Base-by-base conservation (phyloP, 2,113 vertebrate species). In the Lophotis ruficrista region DNA sequence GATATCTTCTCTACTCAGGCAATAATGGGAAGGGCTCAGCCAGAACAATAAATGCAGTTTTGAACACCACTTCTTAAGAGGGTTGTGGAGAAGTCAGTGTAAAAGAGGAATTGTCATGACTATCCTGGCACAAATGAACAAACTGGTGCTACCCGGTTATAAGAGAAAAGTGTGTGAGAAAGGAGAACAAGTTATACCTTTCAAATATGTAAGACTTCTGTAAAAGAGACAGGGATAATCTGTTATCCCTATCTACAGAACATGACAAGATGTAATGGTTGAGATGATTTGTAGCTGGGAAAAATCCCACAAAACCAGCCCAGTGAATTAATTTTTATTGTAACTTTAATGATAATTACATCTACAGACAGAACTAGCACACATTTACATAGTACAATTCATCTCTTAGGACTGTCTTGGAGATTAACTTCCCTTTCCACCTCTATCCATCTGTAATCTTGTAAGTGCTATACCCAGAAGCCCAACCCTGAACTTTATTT, bases 361-460 rank as follows among this genome's bases (percentile, higher is more conserved):
- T 51, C 58, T 89, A 83, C 62, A 87, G 91, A 92, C 89, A 96
- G 89, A 94, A 92, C 79, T 86, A 86, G 75, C 41, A 83, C 88
- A 92, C 85, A 93, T 96, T 92, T 91, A 85, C 82, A 93, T 90
- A 95, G 62, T 50, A 80, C n/a, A 90, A 61, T 85, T 87, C 22
- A 17, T 92, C 79, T 94, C 85, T 92, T 86, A 86, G 86, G 15
- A 69, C 27, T 30, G 3, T n/a, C 35, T 90, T 69, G 25, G 50
- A 92, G 58, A 94, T 95, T 90, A 94, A 83, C 83, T 88, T 93
- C 45, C 22, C 51, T 78, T 90, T 83, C 57, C 21, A 88, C 61
- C 54, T 85, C 66, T 83, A 88, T 72, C 58, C 68, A 73, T 83
- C 25, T 28, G 37, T 93, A 90, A 90, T 88, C 35, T 65, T 86